A percentile compares a stretch with the other conserved stretches of the same genome.
Evolutionary conservation across 2,113 vertebrate genomes (phyloP).

Genomic region (Peucedramus taeniatus): DNA sequence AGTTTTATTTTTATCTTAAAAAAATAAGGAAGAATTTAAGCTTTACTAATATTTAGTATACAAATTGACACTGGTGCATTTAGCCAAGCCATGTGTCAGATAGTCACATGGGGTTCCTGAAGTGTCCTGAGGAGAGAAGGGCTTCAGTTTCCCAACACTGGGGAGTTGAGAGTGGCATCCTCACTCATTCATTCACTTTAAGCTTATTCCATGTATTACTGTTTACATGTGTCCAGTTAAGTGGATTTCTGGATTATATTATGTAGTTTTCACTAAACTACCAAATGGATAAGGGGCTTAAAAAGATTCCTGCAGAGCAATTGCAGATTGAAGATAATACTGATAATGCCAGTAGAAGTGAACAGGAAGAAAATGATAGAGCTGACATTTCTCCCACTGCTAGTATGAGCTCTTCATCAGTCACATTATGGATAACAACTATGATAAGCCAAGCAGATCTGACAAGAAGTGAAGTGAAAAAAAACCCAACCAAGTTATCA

Average conservation of each 20-base stretch:
- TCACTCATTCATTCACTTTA: not conserved
- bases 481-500: not conserved
- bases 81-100: not conserved
- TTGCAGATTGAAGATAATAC: not conserved
- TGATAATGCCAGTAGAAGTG: not conserved
- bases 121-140: not conserved
- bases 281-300: not conserved
- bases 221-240: not conserved
- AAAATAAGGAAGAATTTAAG: not conserved
- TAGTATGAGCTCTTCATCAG: not conserved
- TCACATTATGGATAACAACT: not conserved
- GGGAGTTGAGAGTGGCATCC: not conserved
- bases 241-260: not conserved
- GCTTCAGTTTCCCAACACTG: rapidly evolving
- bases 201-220: not conserved
- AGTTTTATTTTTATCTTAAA: not conserved
- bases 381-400: not conserved
- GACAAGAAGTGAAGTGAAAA: not conserved
- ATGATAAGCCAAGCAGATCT: not conserved
- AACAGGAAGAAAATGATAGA: not conserved
- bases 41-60: not conserved
- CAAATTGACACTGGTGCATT: not conserved
- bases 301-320: not conserved
- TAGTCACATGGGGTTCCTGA: not conserved
- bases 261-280: not conserved